Evolutionary conservation across 2,797 vertebrate species (phyloP), one percentile per base, ranked within the genome.

Genomic region (Lepilemur ruficaudatus): DNA sequence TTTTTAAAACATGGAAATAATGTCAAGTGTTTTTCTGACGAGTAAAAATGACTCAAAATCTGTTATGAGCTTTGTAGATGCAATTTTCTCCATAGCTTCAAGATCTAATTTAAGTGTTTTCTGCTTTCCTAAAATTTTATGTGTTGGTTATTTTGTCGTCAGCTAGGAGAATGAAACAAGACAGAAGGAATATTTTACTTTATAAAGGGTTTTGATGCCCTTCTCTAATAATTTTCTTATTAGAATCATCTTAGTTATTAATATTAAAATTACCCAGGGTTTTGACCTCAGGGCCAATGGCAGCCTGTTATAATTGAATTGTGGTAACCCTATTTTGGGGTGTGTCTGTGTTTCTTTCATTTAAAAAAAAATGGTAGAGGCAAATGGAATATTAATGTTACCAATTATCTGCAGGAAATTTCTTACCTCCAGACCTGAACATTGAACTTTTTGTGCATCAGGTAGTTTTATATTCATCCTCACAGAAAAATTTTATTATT

Each of bases 1-100:
- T 32, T 95, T 91, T 73, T 57, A 96, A 88, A 90, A 87, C 28
- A 57, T 32, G 46, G 59, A 93, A 93, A 63, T 70, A 41, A 75
- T 72, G 28, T 69, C 32, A 82, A 57, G 30, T 43, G 13, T 23
- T 93, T 88, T 88, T 78, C 13, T 35, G 48, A 85, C 6, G 17
- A 86, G 13, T 73, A 87, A 89, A 91, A 43, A 70, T 48, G 14
- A 82, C 18, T 63, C 35, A 79, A 50, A 35, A 72, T 84, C 57
- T 72, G 7, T 17, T 52, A 46, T 70, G n/a, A 87, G 23, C 2
- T 84, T 41, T 95, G n/a, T 41, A 72, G 17, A 84, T 41, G 28
- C 79, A 83, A 78, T 89, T 80, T 63, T 87, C n/a, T 89, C 20
- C 48, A 35, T 91, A 73, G 25, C 67, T 23, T 93, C 55, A 78